Evolutionary conservation across 2,113 vertebrate genomes (phyloP), one percentile per base, ranked within the genome.

Genomic region (Otocyon megalotis): DNA sequence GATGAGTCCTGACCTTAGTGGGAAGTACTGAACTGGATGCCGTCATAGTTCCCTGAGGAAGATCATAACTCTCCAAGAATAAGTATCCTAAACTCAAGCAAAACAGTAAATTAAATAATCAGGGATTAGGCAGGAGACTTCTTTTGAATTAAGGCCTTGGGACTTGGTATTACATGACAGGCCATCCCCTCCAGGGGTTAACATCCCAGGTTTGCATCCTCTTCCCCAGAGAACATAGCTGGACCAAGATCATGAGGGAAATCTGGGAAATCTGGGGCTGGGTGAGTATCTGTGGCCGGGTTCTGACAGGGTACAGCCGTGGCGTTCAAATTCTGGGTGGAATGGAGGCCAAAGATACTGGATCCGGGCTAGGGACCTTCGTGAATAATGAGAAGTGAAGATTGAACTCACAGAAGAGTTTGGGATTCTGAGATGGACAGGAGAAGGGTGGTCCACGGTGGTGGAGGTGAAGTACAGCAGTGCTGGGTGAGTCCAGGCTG

Each of bases 261-360:
- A 1, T 24, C 69, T 6, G 43, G 24, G 24, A 79, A 58, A 1
- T 24, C 69, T 6, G 32, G 13, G 50, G 20, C 22, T 67, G 53
- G 16, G 1, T 15, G 3, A 54, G 14, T 26, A 17, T 35, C n/a
- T 74, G 24, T 6, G 3, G 6, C 28, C 1, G 19, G 10, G 8
- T 8, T 24, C 32, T 5, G 3, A 15, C 43, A 71, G 4, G 35
- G 80, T 65, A 43, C 22, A 30, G 30, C 16, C 2, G 5, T 62
- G 35, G 74, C 60, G 32, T 2, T 56, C 67, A 62, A 10, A 20
- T 2, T 32, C n/a, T 86, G 35, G 37, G 30, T 76, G 8, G 24
- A 4, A 24, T 4, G 2, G 14, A 85, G 15, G 54, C 69, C 77
- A 83, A 63, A 48, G 7, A 35, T 67, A 16, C 20, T 87, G 35